Base-by-base conservation (phyloP, 2,797 vertebrate genomes). In the Neopelma chrysocephalum region DNA sequence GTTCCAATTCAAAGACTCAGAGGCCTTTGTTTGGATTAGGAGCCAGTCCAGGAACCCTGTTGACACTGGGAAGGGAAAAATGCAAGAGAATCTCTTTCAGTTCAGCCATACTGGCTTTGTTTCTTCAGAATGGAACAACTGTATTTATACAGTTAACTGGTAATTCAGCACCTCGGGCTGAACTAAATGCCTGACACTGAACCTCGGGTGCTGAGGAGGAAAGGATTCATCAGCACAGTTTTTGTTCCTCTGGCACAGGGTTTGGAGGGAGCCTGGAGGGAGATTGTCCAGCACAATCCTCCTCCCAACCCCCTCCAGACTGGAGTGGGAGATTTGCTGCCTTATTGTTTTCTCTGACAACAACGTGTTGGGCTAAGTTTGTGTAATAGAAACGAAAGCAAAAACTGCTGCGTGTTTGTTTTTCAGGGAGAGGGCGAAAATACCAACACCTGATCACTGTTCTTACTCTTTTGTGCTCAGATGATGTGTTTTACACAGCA, bases 1-100 rank as follows among this genome's bases (percentile, higher is more conserved):
- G 90, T 84, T 94, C 56, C 82, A 89, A 80, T 85, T 85, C 85
- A 91, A 65, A 85, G 85, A 72, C 93, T 91, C 94, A 3, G 93
- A 92, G 93, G 87, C 83, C 66, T 96, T 96, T 96, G 94, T 96
- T 89, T 95, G 93, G 64, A 40, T 86, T 88, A 87, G 96, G 96
- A 94, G 87, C 92, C 79, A 4, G 79, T 50, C 96, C 94, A 95
- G 94, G 93, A 97, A 92, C 91, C 91, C 94, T 95, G 95, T 87
- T 93, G 95, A 94, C 89, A 89, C 94, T 87, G 94, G 8, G 42
- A 81, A 94, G 87, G 87, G 57, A 87, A 92, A 95, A 96, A 95
- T 83, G 91, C 84, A 60, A 91, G 94, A 81, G 96, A 91, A 91
- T 93, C 89, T 91, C 87, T 93, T 68, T 78, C 12, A 71, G 84